Base-by-base conservation (phyloP, 2,113 vertebrate species). In the Chamaetylas fuelleborni region DNA sequence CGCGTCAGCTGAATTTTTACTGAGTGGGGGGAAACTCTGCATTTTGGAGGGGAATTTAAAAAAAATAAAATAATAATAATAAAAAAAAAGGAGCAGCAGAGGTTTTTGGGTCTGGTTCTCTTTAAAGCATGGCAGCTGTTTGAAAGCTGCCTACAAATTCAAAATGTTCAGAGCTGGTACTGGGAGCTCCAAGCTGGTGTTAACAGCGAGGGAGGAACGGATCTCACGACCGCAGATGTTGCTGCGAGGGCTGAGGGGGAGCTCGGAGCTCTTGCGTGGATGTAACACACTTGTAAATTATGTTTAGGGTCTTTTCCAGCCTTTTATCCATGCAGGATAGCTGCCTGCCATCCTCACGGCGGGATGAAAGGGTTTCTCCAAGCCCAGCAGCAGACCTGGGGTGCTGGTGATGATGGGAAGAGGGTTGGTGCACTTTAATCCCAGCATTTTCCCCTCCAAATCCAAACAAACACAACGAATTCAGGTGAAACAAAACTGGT, bases 81-180 rank as follows among this genome's bases (percentile, higher is more conserved):
- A 42, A 36, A 31, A 12, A 12, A 7, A 29, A 8, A 11, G 6
- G 5, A 48, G 43, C 53, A 86, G 50, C 8, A 1, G 57, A 90
- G 57, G 24, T 51, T 92, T 82, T 95, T 76, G 78, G n/a, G n/a
- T 94, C 92, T 96, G 90, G 61, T 94, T 96, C 81, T 93, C 34
- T 92, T 96, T 96, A 92, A 73, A 95, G 66, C 33, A 81, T 65
- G 74, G 90, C 93, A 94, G 92, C 92, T 95, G 90, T 34, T 95
- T 79, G 88, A 96, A 95, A 96, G 81, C 85, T 92, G 95, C 79
- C 73, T 90, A 45, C 88, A 77, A 82, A 82, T 86, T 72, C 88
- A 86, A 60, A 94, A 93, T 88, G 95, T 94, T 96, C 19, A 5
- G 69, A 79, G 78, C 86, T 86, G 94, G 66, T 92, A 20, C 16